phyloP scores from a whole-genome alignment of 2,888 invertebrate species.

The Agrochola macilenta region DNA sequence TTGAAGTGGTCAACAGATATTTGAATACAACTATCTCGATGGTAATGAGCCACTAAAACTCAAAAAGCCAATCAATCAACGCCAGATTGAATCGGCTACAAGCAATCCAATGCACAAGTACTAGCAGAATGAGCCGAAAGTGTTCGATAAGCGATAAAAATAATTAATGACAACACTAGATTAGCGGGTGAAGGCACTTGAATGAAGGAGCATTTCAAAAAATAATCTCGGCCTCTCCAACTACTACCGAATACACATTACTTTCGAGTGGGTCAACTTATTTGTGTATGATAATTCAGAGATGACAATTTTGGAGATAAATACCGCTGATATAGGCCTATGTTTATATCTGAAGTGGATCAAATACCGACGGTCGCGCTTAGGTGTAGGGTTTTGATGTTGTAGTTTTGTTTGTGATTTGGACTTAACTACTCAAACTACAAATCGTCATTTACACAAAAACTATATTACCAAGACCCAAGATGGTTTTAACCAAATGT shows the following conservation, averaged over 20 bases:
- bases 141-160: constrained; percentile 90
- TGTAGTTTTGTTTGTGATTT: not conserved
- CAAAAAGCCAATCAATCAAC: constrained; percentile 70
- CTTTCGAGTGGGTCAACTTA: constrained; percentile 88
- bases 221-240: constrained; percentile 89
- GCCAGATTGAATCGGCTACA: constrained; percentile 72
- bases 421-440: not conserved
- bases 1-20: constrained; percentile 37
- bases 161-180: constrained; percentile 90
- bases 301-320: constrained; percentile 67
- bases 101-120: constrained; percentile 79
- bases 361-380: constrained; percentile 5
- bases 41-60: constrained; percentile 54
- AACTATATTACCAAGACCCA: not conserved
- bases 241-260: constrained; percentile 86
- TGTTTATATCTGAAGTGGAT: constrained; percentile 24
- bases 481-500: not conserved
- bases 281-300: constrained; percentile 83
- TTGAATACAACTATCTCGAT: constrained; percentile 39
- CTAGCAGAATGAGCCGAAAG: constrained; percentile 83
- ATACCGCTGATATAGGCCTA: constrained; percentile 54
- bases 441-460: not conserved
- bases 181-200: constrained; percentile 87
- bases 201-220: constrained; percentile 90
- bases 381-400: not conserved